A percentile compares a stretch with the other conserved stretches of the same genome.
Evolutionary conservation across 1,140 invertebrate species (phyloP).

Genomic region (Brachionus rotundiformis): DNA sequence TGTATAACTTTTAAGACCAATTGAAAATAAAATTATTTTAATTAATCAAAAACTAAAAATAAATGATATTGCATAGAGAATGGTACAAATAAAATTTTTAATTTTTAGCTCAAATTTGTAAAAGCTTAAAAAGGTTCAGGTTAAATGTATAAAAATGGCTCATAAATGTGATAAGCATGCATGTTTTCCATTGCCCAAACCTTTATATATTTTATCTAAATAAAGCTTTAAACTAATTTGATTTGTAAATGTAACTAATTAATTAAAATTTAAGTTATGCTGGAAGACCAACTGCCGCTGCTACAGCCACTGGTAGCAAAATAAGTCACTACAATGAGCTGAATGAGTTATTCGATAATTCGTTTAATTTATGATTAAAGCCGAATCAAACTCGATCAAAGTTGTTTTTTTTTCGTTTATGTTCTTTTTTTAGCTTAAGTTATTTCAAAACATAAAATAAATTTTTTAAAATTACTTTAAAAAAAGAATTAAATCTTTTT

Average conservation of each 20-base stretch:
- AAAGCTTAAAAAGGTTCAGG: background rate
- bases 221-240: background rate
- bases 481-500: conserved; percentile 14
- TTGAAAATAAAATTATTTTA: too few species aligned
- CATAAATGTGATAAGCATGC: background rate
- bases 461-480: background rate
- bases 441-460: conserved; percentile 15
- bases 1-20: background rate
- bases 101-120: background rate
- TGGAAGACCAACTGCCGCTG: conserved; percentile 50
- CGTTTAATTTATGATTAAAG: conserved; percentile 20
- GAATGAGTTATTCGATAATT: background rate
- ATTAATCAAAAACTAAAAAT: too few species aligned
- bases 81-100: background rate
- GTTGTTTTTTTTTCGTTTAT: conserved; percentile 34
- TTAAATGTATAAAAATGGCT: background rate
- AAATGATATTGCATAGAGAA: too few species aligned
- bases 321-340: conserved; percentile 42
- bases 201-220: background rate
- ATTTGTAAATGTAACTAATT: background rate
- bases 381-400: conserved; percentile 13
- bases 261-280: conserved; percentile 33
- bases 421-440: conserved; percentile 18
- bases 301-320: conserved; percentile 51
- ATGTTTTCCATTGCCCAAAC: background rate